Percentiles rank a stretch among this genome's conserved stretches.
phyloP scores from a whole-genome alignment of 1,140 invertebrate species.

The Delia radicum region DNA sequence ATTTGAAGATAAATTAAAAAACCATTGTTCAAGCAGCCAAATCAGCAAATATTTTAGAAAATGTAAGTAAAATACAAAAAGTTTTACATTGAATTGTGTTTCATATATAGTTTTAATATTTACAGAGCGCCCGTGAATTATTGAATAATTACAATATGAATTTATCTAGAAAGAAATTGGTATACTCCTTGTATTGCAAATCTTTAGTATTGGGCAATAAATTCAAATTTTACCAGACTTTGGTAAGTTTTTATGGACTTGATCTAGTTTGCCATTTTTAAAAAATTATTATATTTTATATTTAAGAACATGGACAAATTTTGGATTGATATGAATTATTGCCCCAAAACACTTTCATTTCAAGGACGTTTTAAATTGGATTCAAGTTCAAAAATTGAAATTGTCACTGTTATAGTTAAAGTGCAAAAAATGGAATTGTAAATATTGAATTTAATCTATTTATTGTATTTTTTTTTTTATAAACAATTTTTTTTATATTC shows the following conservation, averaged over 20 bases:
- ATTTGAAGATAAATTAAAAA: background rate
- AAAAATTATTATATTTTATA: background rate
- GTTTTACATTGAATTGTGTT: background rate
- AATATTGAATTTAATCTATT: background rate
- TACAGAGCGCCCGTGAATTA: background rate
- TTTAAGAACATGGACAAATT: slow-evolving; percentile 11
- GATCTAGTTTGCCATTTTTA: too few species aligned
- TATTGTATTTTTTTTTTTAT: too few species aligned
- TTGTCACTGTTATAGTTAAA: background rate
- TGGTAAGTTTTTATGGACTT: too few species aligned
- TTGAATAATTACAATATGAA: slow-evolving; percentile 10
- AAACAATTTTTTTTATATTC: background rate
- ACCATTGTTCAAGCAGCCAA: background rate
- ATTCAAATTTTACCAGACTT: background rate
- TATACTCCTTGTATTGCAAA: background rate
- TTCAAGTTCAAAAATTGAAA: background rate
- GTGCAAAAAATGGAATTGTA: slow-evolving; percentile 8
- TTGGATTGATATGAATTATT: slow-evolving; percentile 20
- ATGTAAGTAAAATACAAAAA: background rate
- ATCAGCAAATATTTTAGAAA: background rate
- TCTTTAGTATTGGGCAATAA: background rate
- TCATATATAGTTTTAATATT: background rate
- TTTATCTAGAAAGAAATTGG: background rate
- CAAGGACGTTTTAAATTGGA: background rate
- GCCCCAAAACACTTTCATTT: background rate